Percentiles rank a stretch among this genome's conserved stretches.
Conservation (phyloP, 2,113 vertebrate species). For the Lophotis ruficrista region DNA sequence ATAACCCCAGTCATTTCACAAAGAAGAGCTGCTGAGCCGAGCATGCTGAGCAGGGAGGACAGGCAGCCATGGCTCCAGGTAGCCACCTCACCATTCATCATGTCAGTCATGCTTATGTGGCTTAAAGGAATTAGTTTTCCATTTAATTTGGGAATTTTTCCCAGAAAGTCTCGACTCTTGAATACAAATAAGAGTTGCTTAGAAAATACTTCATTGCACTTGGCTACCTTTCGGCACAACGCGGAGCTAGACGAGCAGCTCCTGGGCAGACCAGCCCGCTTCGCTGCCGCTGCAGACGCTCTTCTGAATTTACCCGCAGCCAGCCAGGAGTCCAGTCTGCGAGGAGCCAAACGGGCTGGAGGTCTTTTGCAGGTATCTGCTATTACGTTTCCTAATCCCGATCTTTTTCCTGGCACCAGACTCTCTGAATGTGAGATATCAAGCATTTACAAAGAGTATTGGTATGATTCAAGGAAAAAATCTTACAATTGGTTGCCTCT, state of each 20-base stretch:
- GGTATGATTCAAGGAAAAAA: neutral
- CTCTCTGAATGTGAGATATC: neutral
- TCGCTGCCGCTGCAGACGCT: neutral
- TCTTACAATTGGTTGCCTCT: neutral
- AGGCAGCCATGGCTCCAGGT: neutral
- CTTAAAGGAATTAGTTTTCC: neutral
- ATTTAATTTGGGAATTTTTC: neutral
- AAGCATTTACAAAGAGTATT: neutral
- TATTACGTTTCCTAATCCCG: neutral
- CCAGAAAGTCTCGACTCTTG: neutral
- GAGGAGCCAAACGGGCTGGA: neutral
- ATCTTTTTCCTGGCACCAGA: neutral
- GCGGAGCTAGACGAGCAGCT: neutral
- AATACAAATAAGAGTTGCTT: neutral
- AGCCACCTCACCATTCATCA: neutral
- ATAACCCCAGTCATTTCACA: neutral
- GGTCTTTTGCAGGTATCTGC: neutral
- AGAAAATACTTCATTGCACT: neutral
- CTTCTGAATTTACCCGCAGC: neutral
- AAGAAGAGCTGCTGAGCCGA: neutral
- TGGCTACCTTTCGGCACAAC: neutral
- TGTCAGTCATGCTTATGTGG: neutral
- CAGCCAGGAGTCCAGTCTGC: neutral
- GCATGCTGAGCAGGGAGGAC: neutral
- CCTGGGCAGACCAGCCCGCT: neutral